Base-by-base conservation (phyloP, 1,140 invertebrate genomes). In the Ectropis grisescens region DNA sequence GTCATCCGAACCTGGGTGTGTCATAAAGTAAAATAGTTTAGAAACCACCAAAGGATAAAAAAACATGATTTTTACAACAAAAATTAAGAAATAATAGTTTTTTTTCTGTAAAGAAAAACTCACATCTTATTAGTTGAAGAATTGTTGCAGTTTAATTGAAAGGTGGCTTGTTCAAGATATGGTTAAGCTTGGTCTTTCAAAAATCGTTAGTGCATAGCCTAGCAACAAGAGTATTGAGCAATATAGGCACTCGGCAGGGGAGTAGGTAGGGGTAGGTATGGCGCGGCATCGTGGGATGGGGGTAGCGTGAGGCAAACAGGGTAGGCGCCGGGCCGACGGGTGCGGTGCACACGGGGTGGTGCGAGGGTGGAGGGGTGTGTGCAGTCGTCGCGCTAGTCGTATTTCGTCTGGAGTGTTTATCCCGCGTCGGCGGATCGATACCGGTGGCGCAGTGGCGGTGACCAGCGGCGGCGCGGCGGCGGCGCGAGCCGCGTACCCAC, bases 371-470 rank as follows among this genome's bases (percentile, higher is more conserved):
- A 51, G 61, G 58, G 64, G 66, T 50, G 62, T 65, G 61, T 67
- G 61, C 64, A 57, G 64, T 60, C 62, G 61, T 72, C 62, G 69
- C 62, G 69, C 68, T 72, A 57, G 75, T 68, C 66, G 71, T 75
- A 78, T 72, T 76, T 70, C 72, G 72, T 78, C 72, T 76, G 75
- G 75, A 78, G 68, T 78, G 72, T 68, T 75, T 72, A 78, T 80
- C 72, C 72, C 75, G 69, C 62, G 65, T 58, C 71, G 69, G 34
- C 58, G 62, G 75, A 78, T 78, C 76, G 72, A 76, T 79, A 76
- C 69, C 43, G 68, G 66, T 75, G 71, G 64, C 69, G 75, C 76
- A 79, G 72, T 74, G 72, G 60, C 66, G 70, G 66, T 66, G 62
- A 58, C 61, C 60, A 61, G 64, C 70, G 58, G 53, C 56, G 51